A percentile compares a stretch with the other conserved stretches of the same genome.
These are phyloP conservation scores for Sturnus vulgaris DNA, from an alignment of 2,113 vertebrate species.

Conservation along the genomic window DNA sequence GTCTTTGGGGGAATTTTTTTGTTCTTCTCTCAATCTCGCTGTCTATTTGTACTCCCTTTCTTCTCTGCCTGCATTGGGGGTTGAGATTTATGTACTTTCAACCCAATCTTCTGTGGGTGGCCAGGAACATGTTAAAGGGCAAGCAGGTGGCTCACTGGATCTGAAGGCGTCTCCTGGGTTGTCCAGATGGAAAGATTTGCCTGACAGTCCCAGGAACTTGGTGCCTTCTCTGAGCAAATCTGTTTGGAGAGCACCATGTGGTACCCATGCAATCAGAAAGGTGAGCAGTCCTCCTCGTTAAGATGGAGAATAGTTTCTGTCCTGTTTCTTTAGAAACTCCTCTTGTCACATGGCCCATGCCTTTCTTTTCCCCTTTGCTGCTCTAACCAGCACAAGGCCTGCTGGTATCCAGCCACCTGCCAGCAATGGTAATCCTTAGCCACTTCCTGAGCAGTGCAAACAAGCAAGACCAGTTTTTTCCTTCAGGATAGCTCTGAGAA, in stretches of 20 bases:
- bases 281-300: not conserved
- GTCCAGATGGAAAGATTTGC: conserved; percentile 50
- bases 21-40: not conserved
- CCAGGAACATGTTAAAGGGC: conserved; percentile 4
- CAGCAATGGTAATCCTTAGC: not conserved
- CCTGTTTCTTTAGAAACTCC: not conserved
- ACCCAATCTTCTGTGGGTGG: not conserved
- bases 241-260: not conserved
- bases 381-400: not conserved
- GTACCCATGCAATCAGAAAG: not conserved
- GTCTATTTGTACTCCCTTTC: not conserved
- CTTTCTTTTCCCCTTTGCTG: not conserved
- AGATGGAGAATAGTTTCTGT: not conserved
- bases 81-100: not conserved
- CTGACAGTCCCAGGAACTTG: not conserved
- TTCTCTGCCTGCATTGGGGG: not conserved
- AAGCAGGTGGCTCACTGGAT: conserved; percentile 1
- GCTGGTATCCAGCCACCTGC: not conserved
- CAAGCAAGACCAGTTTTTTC: not conserved
- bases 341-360: not conserved
- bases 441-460: not conserved
- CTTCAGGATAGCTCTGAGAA: not conserved
- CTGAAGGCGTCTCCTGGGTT: conserved; percentile 28
- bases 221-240: not conserved
- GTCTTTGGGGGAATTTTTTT: not conserved